Evolutionary conservation across 1,140 invertebrate species (phyloP), one percentile per base, ranked within the genome.

Genomic region (Pteromalus puparum): DNA sequence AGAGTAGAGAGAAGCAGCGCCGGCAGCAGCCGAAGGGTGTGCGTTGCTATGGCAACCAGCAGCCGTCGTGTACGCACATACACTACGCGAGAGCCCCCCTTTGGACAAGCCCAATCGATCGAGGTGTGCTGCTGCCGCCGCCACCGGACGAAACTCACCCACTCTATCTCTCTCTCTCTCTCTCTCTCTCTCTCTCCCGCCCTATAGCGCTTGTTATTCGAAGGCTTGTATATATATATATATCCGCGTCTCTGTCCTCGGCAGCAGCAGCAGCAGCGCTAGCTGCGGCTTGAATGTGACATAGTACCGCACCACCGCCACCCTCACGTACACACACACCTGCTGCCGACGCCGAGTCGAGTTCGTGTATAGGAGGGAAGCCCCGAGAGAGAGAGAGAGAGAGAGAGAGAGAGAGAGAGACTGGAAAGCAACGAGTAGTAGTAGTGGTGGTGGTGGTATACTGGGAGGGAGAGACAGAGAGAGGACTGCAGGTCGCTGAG

Each of bases 41-140:
- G 89, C 87, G 92, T 93, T 88, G 86, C 90, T 89, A 93, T 92
- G 89, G 91, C 88, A 92, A 93, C 92, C 87, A 83, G 28, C 87
- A 83, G 28, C 46, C 67, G 46, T 46, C 83, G 83, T 78, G 85
- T 84, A 86, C 77, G 84, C 89, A 89, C 87, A n/a, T n/a, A 82
- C 76, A 84, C 42, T 61, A 70, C 82, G 90, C 30, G 30, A 34
- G 30, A 89, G 88, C 89, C 90, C 90, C 90, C 90, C 91, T 90
- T 91, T 91, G 92, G 91, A 91, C 93, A 92, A 93, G 91, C 92
- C 92, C 92, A 93, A 93, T 93, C 92, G 92, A 93, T 93, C 92
- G 92, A 93, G 92, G 92, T 93, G 89, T 91, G 77, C 80, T 91
- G 92, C 90, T 88, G 89, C 92, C 91, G 92, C 74, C 10, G 61